A percentile compares a stretch with the other conserved stretches of the same genome.
These are phyloP conservation scores for Phaenicophaeus curvirostris DNA, from an alignment of 2,797 vertebrate species.

Conservation along the genomic window DNA sequence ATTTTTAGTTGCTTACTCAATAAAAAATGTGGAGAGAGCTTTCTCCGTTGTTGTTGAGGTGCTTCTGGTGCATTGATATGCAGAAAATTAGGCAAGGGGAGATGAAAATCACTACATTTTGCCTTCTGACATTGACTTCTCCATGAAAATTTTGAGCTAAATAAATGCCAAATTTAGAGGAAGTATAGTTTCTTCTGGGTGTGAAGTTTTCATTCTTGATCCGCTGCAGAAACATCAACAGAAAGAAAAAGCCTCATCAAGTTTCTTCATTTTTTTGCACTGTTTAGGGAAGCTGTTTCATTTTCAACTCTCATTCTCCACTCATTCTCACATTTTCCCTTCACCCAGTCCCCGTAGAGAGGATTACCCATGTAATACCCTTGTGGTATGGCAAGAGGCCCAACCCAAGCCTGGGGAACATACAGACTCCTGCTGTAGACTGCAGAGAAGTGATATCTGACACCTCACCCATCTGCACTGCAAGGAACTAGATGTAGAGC, in stretches of 20 bases:
- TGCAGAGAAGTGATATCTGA: neutral
- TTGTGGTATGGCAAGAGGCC: too few relatives aligned
- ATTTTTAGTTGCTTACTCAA: neutral
- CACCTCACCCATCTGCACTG: neutral
- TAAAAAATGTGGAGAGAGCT: neutral
- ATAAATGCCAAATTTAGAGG: neutral
- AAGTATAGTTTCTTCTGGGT: neutral
- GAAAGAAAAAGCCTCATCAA: neutral
- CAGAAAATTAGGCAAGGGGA: neutral
- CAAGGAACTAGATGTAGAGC: neutral
- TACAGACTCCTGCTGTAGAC: neutral
- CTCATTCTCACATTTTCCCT: neutral
- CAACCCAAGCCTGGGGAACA: fast-evolving
- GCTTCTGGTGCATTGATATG: neutral
- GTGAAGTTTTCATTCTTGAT: neutral
- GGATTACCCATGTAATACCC: too few relatives aligned
- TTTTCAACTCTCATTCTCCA: neutral
- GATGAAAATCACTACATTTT: neutral
- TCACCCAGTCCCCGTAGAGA: neutral
- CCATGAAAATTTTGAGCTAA: neutral
- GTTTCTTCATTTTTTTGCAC: neutral
- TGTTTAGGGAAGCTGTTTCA: neutral
- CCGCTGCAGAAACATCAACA: neutral
- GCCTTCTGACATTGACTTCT: neutral
- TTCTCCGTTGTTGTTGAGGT: neutral